phyloP scores from a whole-genome alignment of 64 coral and sea anemone species.

The Stichodactyla mertensii region DNA sequence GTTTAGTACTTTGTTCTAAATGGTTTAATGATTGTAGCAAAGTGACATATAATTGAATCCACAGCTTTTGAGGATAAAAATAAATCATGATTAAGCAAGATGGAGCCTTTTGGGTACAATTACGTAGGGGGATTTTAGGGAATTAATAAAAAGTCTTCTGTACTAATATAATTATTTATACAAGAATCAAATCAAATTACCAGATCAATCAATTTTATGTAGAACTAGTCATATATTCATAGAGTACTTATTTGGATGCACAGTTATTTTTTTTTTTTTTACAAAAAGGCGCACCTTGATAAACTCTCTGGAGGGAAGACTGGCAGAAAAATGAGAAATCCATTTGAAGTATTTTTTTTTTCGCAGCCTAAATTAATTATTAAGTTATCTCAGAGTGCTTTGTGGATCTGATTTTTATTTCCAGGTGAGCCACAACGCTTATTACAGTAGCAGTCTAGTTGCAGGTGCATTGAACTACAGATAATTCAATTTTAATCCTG shows the following conservation, averaged over 20 bases:
- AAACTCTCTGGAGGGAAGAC: no score
- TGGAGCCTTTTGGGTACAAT: not conserved
- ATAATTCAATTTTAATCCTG: no score
- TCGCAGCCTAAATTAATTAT: not conserved
- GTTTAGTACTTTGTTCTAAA: no score
- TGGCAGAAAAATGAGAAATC: no score
- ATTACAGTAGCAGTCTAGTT: no score
- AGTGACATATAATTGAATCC: no score
- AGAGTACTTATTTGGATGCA: not conserved
- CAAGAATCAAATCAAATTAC: not conserved
- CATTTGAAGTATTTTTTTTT: not conserved
- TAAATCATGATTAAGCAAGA: not conserved
- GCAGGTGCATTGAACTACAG: no score
- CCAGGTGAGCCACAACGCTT: not conserved
- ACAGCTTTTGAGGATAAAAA: no score
- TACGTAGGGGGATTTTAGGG: not conserved
- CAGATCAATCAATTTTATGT: not conserved
- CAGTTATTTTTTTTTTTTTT: no score
- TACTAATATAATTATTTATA: not conserved
- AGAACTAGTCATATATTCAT: not conserved
- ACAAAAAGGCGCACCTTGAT: no score
- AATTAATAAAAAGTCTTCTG: not conserved
- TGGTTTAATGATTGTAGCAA: no score
- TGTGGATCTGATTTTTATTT: not conserved
- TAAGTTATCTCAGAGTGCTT: not conserved